Evolutionary conservation across 2,797 vertebrate genomes (phyloP).

Genomic region (Crossoptilon crossoptilon): DNA sequence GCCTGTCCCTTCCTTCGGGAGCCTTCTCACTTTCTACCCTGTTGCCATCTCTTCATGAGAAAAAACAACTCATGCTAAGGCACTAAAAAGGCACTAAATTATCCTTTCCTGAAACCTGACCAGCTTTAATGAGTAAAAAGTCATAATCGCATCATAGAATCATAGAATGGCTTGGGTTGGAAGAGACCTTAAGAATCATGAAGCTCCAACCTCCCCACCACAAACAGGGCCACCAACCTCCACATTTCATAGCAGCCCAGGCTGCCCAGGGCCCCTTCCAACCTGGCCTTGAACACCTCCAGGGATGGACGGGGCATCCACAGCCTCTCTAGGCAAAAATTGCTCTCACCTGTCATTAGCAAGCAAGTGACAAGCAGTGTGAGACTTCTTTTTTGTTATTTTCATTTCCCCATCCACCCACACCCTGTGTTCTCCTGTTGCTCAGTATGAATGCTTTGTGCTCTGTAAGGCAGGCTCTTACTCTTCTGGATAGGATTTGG

Average conservation of each 20-base stretch:
- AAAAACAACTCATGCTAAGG: neutral
- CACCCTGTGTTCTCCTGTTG: neutral
- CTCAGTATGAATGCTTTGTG: neutral
- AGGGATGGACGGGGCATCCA: too few species aligned
- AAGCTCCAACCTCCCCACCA: too few species aligned
- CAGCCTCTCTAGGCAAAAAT: neutral
- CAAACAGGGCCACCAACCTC: too few species aligned
- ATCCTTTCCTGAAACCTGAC: accelerated
- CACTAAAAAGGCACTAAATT: neutral
- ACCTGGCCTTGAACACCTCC: too few species aligned
- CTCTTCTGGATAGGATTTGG: neutral
- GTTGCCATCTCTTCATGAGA: neutral
- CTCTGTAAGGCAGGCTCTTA: neutral
- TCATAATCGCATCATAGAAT: too few species aligned
- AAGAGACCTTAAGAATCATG: too few species aligned
- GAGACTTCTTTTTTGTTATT: neutral
- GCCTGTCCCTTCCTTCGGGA: neutral
- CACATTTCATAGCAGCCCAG: too few species aligned
- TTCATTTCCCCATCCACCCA: neutral
- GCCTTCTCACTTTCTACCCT: neutral
- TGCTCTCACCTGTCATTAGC: neutral
- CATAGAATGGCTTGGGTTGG: too few species aligned
- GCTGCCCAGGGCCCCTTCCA: too few species aligned
- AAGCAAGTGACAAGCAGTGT: neutral
- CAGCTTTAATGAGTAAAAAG: neutral